A percentile compares a stretch with the other conserved stretches of the same genome.
These are phyloP conservation scores for Gymnopithys bicolor DNA, from an alignment of 2,797 vertebrate genomes.

Conservation along the genomic window DNA sequence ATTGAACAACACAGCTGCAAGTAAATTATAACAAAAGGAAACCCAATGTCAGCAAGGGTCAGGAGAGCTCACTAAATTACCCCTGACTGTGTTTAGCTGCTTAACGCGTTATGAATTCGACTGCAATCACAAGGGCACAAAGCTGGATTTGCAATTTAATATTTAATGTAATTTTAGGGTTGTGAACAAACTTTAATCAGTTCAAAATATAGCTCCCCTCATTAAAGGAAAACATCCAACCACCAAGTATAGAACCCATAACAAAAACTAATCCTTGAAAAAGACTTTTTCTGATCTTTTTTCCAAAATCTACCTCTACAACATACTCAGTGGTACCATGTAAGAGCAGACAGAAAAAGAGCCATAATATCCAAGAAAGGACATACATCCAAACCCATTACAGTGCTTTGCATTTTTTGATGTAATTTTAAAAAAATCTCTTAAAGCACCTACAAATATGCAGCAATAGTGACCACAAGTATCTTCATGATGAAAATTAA, in stretches of 20 bases:
- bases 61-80: conserved; percentile 54
- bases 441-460: not conserved
- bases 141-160: conserved; percentile 19
- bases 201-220: not conserved
- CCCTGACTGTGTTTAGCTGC: conserved; percentile 12
- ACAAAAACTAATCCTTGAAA: not conserved
- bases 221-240: not conserved
- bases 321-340: not conserved
- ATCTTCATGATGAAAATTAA: not conserved
- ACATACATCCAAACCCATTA: not conserved
- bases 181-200: not conserved
- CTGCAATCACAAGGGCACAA: not conserved
- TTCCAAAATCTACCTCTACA: not conserved
- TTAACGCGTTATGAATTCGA: not conserved
- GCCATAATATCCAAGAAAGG: not conserved
- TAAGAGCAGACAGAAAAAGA: not conserved
- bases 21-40: conserved; percentile 45
- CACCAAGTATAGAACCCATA: fast-evolving
- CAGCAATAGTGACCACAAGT: not conserved
- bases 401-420: not conserved
- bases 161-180: not conserved
- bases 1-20: conserved; percentile 52
- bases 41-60: conserved; percentile 33
- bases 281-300: not conserved
- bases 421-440: not conserved